phyloP scores from a whole-genome alignment of 2,797 vertebrate species.

The Esox masquinongy region DNA sequence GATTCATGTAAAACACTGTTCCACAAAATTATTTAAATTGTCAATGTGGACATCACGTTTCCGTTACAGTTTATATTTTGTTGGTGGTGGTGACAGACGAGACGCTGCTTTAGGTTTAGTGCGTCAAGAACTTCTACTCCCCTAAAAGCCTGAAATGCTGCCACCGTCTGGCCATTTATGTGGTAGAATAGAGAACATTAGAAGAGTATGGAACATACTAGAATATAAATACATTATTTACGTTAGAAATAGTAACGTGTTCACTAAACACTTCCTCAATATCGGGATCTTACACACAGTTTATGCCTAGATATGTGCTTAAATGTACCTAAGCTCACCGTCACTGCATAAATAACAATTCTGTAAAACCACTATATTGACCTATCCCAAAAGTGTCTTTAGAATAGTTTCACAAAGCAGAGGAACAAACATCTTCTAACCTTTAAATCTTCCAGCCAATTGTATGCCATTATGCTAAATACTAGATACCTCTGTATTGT shows the following conservation, averaged over 20 bases:
- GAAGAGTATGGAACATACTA: background rate
- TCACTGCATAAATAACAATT: background rate
- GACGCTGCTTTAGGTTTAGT: background rate
- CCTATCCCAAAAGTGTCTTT: background rate
- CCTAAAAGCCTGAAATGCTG: conserved; percentile 46
- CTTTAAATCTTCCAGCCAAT: conserved; percentile 59
- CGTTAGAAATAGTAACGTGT: background rate
- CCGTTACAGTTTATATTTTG: background rate
- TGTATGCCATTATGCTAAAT: conserved; percentile 36
- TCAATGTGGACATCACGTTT: background rate
- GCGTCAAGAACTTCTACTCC: background rate
- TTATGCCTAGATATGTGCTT: background rate
- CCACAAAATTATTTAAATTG: background rate
- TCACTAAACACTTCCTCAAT: background rate
- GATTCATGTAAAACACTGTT: background rate
- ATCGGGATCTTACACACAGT: background rate
- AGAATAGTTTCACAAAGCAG: background rate
- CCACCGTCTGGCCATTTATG: conserved; percentile 54
- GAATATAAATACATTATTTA: background rate
- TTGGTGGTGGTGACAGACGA: background rate
- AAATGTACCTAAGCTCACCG: background rate
- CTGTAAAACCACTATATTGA: conserved; percentile 16
- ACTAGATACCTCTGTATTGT: conserved; percentile 22
- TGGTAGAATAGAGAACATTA: no score
- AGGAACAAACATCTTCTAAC: conserved; percentile 51